These are phyloP conservation scores for Ambastaia sidthimunki DNA, from an alignment of 2,797 vertebrate species.

Conservation along the genomic window DNA sequence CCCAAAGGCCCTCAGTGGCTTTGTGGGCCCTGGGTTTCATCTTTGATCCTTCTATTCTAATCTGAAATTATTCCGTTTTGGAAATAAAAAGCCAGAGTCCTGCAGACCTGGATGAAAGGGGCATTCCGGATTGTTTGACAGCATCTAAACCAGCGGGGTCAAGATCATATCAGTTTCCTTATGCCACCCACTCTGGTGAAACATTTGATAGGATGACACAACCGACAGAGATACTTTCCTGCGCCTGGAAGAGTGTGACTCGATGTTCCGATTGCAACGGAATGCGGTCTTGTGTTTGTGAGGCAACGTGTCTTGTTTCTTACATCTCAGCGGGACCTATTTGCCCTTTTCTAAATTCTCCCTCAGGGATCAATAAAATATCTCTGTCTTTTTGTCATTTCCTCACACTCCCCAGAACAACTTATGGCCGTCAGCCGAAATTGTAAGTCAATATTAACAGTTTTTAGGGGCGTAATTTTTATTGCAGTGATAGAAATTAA, in stretches of 20 bases:
- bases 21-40: constrained; percentile 61
- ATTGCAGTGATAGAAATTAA: not conserved
- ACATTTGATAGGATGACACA: constrained; percentile 18
- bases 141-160: constrained; percentile 41
- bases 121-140: constrained; percentile 28
- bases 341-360: constrained; percentile 3
- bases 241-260: not conserved
- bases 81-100: constrained; percentile 30
- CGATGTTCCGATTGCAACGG: not conserved
- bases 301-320: not conserved
- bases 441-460: not conserved
- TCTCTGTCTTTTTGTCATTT: constrained; percentile 8
- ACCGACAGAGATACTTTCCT: not conserved
- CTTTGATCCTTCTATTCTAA: constrained; percentile 62
- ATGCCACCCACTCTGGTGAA: constrained; percentile 10
- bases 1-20: constrained; percentile 33
- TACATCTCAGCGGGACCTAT: not conserved
- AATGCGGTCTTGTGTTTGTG: not conserved
- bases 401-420: not conserved
- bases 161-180: constrained; percentile 43
- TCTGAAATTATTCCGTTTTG: constrained; percentile 57
- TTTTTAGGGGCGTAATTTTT: not conserved
- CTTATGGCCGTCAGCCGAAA: not conserved
- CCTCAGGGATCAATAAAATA: constrained; percentile 14
- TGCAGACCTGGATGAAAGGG: constrained; percentile 32